Conservation (phyloP, 2,888 invertebrate species). For the Sthenelais limicola region DNA sequence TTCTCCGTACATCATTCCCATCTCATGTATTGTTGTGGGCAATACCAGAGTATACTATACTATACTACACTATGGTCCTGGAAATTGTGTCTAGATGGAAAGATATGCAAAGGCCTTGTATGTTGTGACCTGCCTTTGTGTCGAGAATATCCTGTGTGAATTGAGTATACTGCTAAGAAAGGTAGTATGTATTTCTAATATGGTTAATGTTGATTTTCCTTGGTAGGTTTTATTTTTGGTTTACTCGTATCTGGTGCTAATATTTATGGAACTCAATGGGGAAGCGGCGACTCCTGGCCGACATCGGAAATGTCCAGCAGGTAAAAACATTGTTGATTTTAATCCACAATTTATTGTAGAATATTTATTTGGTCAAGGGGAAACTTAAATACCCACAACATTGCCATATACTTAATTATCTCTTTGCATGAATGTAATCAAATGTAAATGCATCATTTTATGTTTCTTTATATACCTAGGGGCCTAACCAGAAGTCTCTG, state of each 20-base stretch:
- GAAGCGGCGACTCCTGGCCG: slow-evolving; percentile 53
- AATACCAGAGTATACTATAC: too few species aligned
- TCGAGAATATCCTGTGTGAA: too few species aligned
- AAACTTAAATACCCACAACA: background rate
- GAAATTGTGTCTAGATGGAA: too few species aligned
- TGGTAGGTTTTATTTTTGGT: slow-evolving; percentile 24
- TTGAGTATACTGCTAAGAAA: background rate
- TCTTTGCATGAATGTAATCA: too few species aligned
- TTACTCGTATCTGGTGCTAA: slow-evolving; percentile 51
- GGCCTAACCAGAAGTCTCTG: slow-evolving; percentile 80
- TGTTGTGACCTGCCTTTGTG: too few species aligned
- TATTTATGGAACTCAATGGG: slow-evolving; percentile 58
- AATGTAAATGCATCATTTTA: background rate
- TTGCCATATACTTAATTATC: background rate
- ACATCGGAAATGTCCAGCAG: slow-evolving; percentile 50
- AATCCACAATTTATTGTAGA: slow-evolving; percentile 48
- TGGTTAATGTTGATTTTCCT: background rate
- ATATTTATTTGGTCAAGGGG: background rate
- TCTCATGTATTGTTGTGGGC: too few species aligned
- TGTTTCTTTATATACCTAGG: slow-evolving; percentile 59
- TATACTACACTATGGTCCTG: too few species aligned
- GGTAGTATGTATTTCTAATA: background rate
- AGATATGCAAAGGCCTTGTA: too few species aligned
- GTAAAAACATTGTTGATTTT: too few species aligned
- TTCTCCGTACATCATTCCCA: too few species aligned